These are phyloP conservation scores for Dioctria rufipes DNA, from an alignment of 2,888 invertebrate genomes.

Conservation along the genomic window DNA sequence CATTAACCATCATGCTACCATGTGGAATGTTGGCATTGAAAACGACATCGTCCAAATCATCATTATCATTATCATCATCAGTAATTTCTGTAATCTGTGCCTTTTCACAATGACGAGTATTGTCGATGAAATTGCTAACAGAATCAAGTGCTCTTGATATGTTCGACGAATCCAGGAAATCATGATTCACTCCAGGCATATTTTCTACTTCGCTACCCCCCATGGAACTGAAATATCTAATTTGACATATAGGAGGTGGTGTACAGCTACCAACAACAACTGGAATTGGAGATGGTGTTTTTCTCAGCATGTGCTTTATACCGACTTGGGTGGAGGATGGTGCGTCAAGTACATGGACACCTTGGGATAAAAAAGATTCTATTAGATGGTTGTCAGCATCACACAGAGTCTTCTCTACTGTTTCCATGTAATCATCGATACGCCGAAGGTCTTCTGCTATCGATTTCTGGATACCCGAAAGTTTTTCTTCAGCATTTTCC, in stretches of 20 bases:
- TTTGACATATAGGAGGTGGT: constrained; percentile 21
- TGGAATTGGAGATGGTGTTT: constrained; percentile 61
- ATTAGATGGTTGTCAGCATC: constrained; percentile 48
- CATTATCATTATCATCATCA: constrained; percentile 24
- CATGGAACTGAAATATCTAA: constrained; percentile 37
- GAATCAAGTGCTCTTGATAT: constrained; percentile 61
- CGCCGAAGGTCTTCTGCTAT: constrained; percentile 69
- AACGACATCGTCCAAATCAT: background rate
- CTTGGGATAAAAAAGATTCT: constrained; percentile 5
- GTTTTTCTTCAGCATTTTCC: background rate
- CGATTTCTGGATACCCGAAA: constrained; percentile 64
- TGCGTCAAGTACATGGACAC: constrained; percentile 63
- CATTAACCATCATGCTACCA: background rate
- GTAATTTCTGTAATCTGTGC: constrained; percentile 33
- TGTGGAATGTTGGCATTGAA: background rate
- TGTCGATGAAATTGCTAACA: constrained; percentile 35
- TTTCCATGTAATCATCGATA: constrained; percentile 69
- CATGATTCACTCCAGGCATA: constrained; percentile 68
- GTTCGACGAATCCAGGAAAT: constrained; percentile 66
- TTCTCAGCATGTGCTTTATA: constrained; percentile 64
- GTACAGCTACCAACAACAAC: constrained; percentile 26
- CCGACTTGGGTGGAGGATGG: constrained; percentile 64
- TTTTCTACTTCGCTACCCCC: constrained; percentile 64
- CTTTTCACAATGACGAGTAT: background rate
- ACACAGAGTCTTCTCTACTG: constrained; percentile 67